These are phyloP conservation scores for Nothobranchius kuhntae DNA, from an alignment of 2,113 vertebrate genomes.

Conservation along the genomic window DNA sequence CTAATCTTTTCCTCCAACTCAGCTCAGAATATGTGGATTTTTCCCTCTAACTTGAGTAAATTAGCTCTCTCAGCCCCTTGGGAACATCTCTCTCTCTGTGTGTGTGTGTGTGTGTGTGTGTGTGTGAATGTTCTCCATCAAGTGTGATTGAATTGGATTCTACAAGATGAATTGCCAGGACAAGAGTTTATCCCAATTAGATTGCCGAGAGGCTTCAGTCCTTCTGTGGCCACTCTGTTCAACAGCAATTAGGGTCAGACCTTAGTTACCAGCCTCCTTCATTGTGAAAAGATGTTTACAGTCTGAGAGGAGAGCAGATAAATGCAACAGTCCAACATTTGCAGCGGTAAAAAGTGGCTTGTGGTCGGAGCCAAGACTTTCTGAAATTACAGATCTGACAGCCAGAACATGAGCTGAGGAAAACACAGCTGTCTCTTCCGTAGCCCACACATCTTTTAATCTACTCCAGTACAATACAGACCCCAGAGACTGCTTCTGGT, in stretches of 20 bases:
- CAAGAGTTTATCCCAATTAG: slow-evolving; percentile 75
- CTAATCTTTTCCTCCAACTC: slow-evolving; percentile 27
- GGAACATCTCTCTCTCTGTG: slow-evolving; percentile 45
- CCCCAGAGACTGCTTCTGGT: slow-evolving; percentile 27
- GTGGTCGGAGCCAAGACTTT: slow-evolving; percentile 43
- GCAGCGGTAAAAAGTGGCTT: slow-evolving; percentile 33
- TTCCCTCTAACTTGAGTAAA: slow-evolving; percentile 51
- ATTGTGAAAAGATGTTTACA: slow-evolving; percentile 55
- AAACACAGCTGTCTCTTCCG: slow-evolving; percentile 52
- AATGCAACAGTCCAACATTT: slow-evolving; percentile 40
- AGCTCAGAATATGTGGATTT: slow-evolving; percentile 41
- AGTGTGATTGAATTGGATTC: slow-evolving; percentile 75
- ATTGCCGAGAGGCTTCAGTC: slow-evolving; percentile 59
- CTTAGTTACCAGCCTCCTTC: slow-evolving; percentile 54
- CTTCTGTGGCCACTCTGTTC: slow-evolving; percentile 56
- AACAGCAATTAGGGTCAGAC: slow-evolving; percentile 68
- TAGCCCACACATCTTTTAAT: slow-evolving; percentile 61
- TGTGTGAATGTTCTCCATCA: slow-evolving; percentile 70
- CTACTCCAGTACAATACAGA: slow-evolving; percentile 35
- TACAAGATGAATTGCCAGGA: slow-evolving; percentile 72
- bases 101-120: no score
- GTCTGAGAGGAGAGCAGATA: slow-evolving; percentile 51
- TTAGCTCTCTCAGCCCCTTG: slow-evolving; percentile 58
- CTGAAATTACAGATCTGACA: slow-evolving; percentile 58
- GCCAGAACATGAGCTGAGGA: slow-evolving; percentile 45